Conservation (phyloP, 2,797 vertebrate genomes). For the Bradypodion pumilum region DNA sequence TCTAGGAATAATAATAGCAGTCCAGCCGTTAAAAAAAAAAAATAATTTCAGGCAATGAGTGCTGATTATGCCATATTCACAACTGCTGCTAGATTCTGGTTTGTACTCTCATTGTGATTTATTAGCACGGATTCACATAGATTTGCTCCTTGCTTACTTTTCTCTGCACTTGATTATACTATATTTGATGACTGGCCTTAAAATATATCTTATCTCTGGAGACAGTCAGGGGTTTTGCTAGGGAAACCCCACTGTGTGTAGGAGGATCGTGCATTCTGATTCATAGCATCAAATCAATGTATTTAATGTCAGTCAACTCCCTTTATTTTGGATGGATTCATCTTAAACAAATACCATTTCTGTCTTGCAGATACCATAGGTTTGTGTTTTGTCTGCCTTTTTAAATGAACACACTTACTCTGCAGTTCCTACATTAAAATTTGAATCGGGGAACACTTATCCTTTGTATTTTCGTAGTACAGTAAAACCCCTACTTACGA, state of each 20-base stretch:
- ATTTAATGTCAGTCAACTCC: neutral
- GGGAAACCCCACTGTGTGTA: neutral
- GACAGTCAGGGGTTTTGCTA: no score
- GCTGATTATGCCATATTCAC: neutral
- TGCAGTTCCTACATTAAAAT: neutral
- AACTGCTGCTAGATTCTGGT: neutral
- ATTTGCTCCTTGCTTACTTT: neutral
- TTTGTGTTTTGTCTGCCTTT: neutral
- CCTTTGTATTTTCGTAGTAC: neutral
- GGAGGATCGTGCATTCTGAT: neutral
- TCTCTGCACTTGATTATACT: neutral
- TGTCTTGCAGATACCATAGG: neutral
- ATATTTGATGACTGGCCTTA: neutral
- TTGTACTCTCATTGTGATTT: neutral
- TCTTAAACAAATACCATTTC: neutral
- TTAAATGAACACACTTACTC: neutral
- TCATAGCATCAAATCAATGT: neutral
- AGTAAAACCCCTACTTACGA: no score
- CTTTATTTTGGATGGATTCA: neutral
- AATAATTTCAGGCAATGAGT: neutral
- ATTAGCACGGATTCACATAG: neutral
- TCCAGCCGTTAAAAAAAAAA: neutral
- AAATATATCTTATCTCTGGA: neutral
- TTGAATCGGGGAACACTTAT: neutral
- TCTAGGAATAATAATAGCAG: neutral